phyloP scores from a whole-genome alignment of 2,797 vertebrate species.

The Mus spretus region DNA sequence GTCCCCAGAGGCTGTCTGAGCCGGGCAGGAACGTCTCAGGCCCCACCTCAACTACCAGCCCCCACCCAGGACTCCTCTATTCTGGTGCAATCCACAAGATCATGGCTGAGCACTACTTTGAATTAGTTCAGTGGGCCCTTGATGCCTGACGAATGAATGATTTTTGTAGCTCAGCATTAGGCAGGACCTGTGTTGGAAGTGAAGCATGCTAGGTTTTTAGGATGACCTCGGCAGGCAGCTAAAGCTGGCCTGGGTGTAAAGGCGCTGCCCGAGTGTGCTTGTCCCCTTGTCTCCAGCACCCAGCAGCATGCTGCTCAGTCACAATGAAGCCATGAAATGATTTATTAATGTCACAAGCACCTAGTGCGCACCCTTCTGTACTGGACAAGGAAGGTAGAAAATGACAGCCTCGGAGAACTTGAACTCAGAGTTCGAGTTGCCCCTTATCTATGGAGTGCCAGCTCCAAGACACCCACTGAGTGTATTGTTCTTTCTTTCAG shows the following conservation, averaged over 20 bases:
- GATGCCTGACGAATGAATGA: slow-evolving; percentile 45
- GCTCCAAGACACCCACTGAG: not conserved
- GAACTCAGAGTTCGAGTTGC: not conserved
- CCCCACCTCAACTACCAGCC: not conserved
- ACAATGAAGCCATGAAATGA: not conserved
- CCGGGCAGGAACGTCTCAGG: slow-evolving; percentile 49
- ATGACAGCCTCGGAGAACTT: not conserved
- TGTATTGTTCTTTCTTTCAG: not conserved
- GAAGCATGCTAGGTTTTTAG: not conserved
- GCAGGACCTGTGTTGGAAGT: not conserved
- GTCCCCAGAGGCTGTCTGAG: slow-evolving; percentile 75
- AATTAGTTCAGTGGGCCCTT: slow-evolving; percentile 1
- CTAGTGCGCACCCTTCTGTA: not conserved
- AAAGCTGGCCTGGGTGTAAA: not conserved
- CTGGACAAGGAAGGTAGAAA: not conserved
- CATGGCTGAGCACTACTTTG: slow-evolving; percentile 50
- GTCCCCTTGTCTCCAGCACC: not conserved
- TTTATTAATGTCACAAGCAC: slow-evolving; percentile 12
- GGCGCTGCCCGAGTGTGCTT: not conserved
- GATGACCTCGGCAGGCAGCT: not conserved
- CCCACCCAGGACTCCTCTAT: not conserved
- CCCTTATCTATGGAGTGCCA: not conserved
- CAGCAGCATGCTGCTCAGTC: not conserved
- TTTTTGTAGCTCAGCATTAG: slow-evolving; percentile 32
- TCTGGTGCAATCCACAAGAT: not conserved